phyloP scores from a whole-genome alignment of 2,113 vertebrate genomes.

The Phainopepla nitens region DNA sequence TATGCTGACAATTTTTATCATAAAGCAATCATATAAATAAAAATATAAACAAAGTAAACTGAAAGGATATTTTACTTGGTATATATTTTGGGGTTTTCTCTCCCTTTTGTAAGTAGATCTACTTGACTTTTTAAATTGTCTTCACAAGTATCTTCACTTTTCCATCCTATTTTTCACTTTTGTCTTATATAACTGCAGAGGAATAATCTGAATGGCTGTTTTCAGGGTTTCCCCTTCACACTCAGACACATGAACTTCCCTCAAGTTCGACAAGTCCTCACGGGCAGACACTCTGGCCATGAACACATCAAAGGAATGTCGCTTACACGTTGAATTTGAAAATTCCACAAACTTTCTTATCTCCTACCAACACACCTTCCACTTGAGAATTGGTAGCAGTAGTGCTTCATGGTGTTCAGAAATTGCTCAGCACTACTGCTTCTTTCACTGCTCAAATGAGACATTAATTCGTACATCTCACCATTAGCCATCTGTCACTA shows the following conservation, averaged over 20 bases:
- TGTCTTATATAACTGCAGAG: neutral
- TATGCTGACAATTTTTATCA: neutral
- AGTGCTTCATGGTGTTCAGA: neutral
- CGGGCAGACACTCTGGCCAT: neutral
- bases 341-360: neutral
- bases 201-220: neutral
- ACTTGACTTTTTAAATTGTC: neutral
- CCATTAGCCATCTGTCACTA: neutral
- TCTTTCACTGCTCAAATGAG: neutral
- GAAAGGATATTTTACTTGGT: neutral
- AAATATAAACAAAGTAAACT: neutral
- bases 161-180: neutral
- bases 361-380: neutral
- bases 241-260: neutral
- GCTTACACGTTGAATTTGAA: neutral
- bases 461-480: neutral
- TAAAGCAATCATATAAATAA: neutral
- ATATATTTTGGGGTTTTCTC: neutral
- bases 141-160: neutral
- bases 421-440: neutral
- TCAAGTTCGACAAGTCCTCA: neutral
- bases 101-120: neutral
- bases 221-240: neutral
- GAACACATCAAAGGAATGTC: neutral
- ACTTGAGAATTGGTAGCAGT: fast-evolving